A percentile compares a stretch with the other conserved stretches of the same genome.
Evolutionary conservation across 2,797 vertebrate species (phyloP).

Genomic region (Danio albolineatus): DNA sequence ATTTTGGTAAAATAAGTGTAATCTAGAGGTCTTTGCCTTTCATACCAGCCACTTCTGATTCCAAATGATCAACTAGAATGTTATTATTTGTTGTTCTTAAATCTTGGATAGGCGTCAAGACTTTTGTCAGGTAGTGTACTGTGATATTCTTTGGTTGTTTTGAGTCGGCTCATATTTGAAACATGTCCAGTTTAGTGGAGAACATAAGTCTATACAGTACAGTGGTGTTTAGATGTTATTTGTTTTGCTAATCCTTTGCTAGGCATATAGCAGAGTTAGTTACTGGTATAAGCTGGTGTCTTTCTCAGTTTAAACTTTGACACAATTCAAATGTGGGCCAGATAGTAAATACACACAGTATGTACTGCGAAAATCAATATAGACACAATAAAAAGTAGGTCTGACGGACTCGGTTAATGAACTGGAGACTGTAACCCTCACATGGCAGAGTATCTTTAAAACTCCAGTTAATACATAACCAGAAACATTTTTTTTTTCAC

Average conservation of each 20-base stretch:
- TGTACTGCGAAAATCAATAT: constrained; percentile 71
- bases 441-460: constrained; percentile 22
- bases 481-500: neutral
- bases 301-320: constrained; percentile 25
- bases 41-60: no score
- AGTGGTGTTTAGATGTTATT: neutral
- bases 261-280: neutral
- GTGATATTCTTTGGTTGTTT: neutral
- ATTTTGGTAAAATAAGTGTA: no score
- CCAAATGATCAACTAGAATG: no score
- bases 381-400: constrained; percentile 63
- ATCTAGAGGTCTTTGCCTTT: no score
- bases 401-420: constrained; percentile 46
- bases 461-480: constrained; percentile 35
- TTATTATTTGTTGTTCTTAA: no score
- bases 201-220: neutral
- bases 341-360: constrained; percentile 8
- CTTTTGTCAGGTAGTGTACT: no score
- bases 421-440: constrained; percentile 11
- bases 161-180: neutral
- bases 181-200: neutral
- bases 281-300: neutral
- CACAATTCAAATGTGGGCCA: constrained; percentile 17
- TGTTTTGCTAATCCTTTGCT: constrained; percentile 6
- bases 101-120: no score